Conservation (phyloP, 2,113 vertebrate genomes). For the Pseudopipra pipra region DNA sequence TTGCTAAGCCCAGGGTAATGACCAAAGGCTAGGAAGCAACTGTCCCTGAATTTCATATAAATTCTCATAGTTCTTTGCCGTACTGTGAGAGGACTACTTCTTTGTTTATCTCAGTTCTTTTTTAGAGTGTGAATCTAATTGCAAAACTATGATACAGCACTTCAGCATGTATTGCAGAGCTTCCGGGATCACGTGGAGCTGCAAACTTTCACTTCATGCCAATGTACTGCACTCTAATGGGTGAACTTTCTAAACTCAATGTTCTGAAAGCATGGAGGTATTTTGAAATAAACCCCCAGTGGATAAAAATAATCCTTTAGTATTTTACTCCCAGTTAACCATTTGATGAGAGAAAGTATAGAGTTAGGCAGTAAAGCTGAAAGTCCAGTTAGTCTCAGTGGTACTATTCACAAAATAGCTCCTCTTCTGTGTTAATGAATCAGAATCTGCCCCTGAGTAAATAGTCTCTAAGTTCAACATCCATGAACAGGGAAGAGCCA, state of each 20-base stretch:
- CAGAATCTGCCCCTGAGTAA: background rate
- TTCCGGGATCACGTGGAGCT: constrained; percentile 34
- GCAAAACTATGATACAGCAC: constrained; percentile 44
- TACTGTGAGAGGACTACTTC: background rate
- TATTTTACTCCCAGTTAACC: constrained; percentile 2
- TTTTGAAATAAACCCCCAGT: constrained; percentile 39
- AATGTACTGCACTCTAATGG: background rate
- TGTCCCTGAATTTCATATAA: background rate
- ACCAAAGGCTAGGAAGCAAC: background rate
- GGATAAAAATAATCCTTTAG: constrained; percentile 30
- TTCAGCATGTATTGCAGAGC: constrained; percentile 21
- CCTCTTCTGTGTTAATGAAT: background rate
- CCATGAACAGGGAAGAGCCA: background rate
- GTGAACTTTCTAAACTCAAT: constrained; percentile 26
- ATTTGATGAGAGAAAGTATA: background rate
- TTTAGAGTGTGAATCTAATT: constrained; percentile 11
- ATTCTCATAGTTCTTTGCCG: background rate
- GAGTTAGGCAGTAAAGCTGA: background rate
- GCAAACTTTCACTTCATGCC: constrained; percentile 63
- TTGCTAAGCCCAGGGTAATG: background rate
- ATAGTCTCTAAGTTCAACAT: background rate
- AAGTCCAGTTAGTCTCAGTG: background rate
- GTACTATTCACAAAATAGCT: background rate
- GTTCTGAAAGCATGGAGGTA: constrained; percentile 3
- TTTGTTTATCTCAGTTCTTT: constrained; percentile 15